Evolutionary conservation across 2,888 invertebrate genomes (phyloP).

Genomic region (Microplitis deprimator): DNA sequence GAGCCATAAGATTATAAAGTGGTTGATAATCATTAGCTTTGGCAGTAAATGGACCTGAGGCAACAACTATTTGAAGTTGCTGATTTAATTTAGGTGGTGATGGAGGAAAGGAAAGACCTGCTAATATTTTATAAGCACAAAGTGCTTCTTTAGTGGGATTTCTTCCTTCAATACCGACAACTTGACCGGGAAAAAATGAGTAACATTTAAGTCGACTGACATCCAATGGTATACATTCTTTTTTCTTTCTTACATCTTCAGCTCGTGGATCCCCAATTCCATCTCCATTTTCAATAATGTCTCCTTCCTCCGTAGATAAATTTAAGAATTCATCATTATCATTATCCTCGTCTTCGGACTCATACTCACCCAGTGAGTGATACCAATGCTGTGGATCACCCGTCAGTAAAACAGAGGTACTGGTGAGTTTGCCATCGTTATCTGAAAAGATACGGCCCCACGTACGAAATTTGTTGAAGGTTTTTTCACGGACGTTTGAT

Average conservation of each 20-base stretch:
- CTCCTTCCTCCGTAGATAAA: not conserved
- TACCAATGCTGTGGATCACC: constrained; percentile 51
- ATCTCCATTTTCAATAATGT: not conserved
- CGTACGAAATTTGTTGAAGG: constrained; percentile 71
- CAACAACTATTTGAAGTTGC: constrained; percentile 78
- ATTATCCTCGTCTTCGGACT: not conserved
- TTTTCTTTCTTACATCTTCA: constrained; percentile 13
- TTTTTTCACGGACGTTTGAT: constrained; percentile 54
- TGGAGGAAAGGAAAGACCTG: constrained; percentile 73
- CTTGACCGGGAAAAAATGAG: constrained; percentile 85
- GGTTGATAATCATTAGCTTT: constrained; percentile 87
- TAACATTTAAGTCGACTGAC: constrained; percentile 75
- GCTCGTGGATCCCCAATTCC: not conserved
- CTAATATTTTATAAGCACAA: constrained; percentile 78
- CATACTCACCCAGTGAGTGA: constrained; percentile 21
- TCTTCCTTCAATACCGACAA: constrained; percentile 81
- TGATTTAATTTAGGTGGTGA: constrained; percentile 68
- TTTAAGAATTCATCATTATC: not conserved
- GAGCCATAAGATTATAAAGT: constrained; percentile 81
- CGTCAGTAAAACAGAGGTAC: constrained; percentile 52
- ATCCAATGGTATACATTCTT: constrained; percentile 73
- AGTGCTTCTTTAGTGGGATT: constrained; percentile 82
- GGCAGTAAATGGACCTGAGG: constrained; percentile 89
- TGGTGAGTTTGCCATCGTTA: constrained; percentile 72
- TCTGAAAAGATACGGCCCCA: constrained; percentile 86